A percentile compares a stretch with the other conserved stretches of the same genome.
phyloP scores from a whole-genome alignment of 2,888 invertebrate genomes.

The Phyllotreta cruciferae region DNA sequence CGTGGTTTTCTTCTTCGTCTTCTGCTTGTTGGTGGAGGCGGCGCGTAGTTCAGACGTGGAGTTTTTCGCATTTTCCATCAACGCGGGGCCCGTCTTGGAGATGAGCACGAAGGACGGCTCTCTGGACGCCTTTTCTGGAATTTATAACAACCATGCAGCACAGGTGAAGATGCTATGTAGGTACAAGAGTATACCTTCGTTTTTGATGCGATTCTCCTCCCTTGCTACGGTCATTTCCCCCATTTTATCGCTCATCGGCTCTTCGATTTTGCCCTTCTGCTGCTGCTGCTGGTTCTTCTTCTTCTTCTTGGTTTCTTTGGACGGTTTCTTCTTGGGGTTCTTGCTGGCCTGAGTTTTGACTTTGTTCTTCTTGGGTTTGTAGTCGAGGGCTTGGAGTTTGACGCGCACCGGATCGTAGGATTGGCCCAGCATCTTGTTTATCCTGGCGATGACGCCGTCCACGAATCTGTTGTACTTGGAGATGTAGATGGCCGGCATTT shows the following conservation, averaged over 20 bases:
- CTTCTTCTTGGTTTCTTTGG: constrained; percentile 25
- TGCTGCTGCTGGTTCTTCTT: constrained; percentile 26
- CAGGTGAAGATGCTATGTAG: background rate
- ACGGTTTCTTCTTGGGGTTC: constrained; percentile 15
- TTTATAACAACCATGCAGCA: background rate
- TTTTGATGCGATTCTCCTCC: constrained; percentile 39
- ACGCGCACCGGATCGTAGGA: constrained; percentile 88
- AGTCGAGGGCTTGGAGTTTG: constrained; percentile 67
- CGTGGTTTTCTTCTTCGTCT: constrained; percentile 51
- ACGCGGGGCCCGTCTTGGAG: constrained; percentile 50
- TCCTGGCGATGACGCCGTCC: constrained; percentile 80
- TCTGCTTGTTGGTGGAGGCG: constrained; percentile 44
- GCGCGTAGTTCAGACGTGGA: constrained; percentile 36
- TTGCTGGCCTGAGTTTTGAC: constrained; percentile 42
- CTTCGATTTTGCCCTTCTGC: constrained; percentile 1
- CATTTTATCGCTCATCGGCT: constrained; percentile 52
- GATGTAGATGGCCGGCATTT: constrained; percentile 74
- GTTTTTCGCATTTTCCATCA: constrained; percentile 38
- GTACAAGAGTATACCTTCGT: too few species aligned
- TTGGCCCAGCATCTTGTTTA: constrained; percentile 79
- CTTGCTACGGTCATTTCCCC: constrained; percentile 54
- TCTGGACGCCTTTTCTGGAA: constrained; percentile 50
- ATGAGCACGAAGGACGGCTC: constrained; percentile 57
- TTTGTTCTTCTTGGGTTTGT: constrained; percentile 58
- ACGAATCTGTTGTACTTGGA: constrained; percentile 86